Conservation (phyloP, 1,140 invertebrate genomes). For the Ostrea edulis region DNA sequence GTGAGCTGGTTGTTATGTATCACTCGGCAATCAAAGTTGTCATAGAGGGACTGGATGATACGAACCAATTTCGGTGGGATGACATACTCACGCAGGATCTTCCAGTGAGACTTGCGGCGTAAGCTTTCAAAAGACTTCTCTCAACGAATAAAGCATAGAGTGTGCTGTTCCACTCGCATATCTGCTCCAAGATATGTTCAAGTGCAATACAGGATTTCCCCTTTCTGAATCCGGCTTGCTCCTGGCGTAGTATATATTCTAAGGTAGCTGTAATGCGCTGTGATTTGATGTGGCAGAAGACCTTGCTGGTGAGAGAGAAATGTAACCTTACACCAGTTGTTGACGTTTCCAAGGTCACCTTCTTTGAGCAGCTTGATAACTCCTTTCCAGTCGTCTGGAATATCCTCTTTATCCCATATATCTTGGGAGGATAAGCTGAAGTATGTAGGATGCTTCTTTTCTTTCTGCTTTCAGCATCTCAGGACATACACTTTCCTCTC, state of each 20-base stretch:
- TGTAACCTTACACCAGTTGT: slow-evolving; percentile 45
- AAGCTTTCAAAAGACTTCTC: too few relatives aligned
- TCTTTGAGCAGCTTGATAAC: slow-evolving; percentile 54
- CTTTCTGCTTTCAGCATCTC: slow-evolving; percentile 41
- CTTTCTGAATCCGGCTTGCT: neutral
- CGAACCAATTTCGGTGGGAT: too few relatives aligned
- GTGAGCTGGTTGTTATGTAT: neutral
- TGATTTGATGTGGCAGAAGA: neutral
- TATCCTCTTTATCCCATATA: slow-evolving; percentile 37
- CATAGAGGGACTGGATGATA: too few relatives aligned
- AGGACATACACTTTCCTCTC: slow-evolving; percentile 36
- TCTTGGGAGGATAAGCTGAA: neutral
- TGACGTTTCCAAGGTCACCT: slow-evolving; percentile 38
- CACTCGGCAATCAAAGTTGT: slow-evolving; percentile 18
- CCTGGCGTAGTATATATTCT: neutral
- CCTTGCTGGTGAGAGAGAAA: slow-evolving; percentile 44
- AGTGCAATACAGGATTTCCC: too few relatives aligned
- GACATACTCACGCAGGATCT: too few relatives aligned
- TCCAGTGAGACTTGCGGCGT: too few relatives aligned
- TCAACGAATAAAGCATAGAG: too few relatives aligned
- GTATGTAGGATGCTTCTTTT: neutral
- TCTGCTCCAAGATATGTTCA: too few relatives aligned
- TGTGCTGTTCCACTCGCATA: too few relatives aligned
- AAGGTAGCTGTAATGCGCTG: neutral
- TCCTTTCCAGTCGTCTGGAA: slow-evolving; percentile 36